phyloP scores from a whole-genome alignment of 30 jellyfish, hydroid and myxozoan genomes.

The Hydra vulgaris region DNA sequence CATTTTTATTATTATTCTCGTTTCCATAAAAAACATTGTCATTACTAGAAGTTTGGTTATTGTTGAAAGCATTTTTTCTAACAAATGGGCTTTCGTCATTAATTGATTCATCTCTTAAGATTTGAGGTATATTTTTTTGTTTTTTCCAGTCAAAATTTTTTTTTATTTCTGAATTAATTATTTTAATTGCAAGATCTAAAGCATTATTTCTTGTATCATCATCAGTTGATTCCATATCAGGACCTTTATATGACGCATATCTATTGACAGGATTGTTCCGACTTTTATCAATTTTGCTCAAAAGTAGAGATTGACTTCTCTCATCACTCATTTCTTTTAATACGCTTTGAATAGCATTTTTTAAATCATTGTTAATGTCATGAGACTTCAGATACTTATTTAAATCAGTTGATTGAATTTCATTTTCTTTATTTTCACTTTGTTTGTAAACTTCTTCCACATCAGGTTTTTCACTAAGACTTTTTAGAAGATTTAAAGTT shows the following conservation, averaged over 20 bases:
- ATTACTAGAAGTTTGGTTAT: no score
- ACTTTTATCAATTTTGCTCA: neutral
- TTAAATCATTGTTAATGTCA: constrained; percentile 16
- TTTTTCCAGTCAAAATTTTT: no score
- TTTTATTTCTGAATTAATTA: neutral
- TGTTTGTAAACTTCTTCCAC: neutral
- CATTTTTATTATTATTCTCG: no score
- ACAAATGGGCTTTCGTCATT: neutral
- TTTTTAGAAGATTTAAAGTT: neutral
- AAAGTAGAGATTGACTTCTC: neutral
- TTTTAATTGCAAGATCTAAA: neutral
- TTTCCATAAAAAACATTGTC: no score
- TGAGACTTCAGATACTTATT: no score
- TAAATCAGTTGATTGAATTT: neutral
- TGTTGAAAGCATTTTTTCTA: no score
- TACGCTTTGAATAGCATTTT: constrained; percentile 13
- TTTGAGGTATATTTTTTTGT: neutral
- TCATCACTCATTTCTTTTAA: constrained; percentile 23
- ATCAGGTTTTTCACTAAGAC: neutral
- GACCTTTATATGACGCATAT: neutral
- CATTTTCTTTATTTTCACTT: neutral
- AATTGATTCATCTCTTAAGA: neutral
- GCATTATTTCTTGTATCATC: neutral
- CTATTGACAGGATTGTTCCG: neutral
- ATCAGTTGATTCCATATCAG: neutral